A percentile compares a stretch with the other conserved stretches of the same genome.
Conservation (phyloP, 2,113 vertebrate genomes). For the Chrysemys picta region DNA sequence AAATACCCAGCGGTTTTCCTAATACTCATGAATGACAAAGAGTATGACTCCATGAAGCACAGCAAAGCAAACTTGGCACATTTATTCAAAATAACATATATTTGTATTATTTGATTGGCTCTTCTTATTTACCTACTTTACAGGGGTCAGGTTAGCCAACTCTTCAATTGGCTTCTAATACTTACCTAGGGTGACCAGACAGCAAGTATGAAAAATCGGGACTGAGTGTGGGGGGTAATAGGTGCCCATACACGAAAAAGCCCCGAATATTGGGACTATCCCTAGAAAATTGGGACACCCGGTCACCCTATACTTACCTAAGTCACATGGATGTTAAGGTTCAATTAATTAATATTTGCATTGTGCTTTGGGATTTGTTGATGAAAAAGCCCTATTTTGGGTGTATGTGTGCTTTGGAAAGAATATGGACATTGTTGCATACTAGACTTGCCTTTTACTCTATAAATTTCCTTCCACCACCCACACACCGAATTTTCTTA, state of each 20-base stretch:
- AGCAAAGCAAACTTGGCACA: neutral
- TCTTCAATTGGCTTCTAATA: neutral
- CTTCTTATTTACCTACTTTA: neutral
- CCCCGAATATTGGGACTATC: too few relatives aligned
- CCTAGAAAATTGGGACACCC: too few relatives aligned
- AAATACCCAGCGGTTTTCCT: neutral
- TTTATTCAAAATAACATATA: neutral
- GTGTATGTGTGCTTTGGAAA: neutral
- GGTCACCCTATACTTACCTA: too few relatives aligned
- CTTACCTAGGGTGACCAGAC: neutral
- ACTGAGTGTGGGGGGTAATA: too few relatives aligned
- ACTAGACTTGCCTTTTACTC: neutral
- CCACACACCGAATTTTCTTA: neutral
- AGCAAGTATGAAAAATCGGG: too few relatives aligned
- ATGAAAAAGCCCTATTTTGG: neutral
- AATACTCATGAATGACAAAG: neutral
- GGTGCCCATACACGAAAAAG: too few relatives aligned
- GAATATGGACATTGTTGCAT: neutral
- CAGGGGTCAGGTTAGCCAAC: fast-evolving
- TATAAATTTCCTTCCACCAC: neutral
- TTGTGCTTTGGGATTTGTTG: neutral
- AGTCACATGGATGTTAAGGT: neutral
- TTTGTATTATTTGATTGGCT: neutral
- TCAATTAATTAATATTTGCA: neutral
- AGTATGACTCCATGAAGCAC: neutral